A percentile compares a stretch with the other conserved stretches of the same genome.
Conservation (phyloP, 92 coral and sea anemone species). For the Pocillopora grandis region DNA sequence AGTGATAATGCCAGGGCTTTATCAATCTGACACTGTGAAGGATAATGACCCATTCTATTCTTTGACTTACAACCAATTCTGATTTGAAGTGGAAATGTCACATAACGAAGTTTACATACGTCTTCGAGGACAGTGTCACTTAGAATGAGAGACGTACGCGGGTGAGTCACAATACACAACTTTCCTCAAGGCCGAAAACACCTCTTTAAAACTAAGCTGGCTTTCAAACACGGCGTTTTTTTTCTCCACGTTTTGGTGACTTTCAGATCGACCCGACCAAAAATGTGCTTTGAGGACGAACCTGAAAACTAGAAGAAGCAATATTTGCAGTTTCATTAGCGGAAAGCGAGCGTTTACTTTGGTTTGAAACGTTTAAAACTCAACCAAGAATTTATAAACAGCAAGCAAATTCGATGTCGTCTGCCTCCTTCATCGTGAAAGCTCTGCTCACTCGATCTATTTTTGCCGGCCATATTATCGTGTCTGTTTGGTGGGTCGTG, state of each 20-base stretch:
- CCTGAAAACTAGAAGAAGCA: neutral
- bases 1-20: conserved; percentile 16
- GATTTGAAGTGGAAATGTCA: conserved; percentile 31
- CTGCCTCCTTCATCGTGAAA: conserved; percentile 71
- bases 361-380: neutral
- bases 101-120: conserved; percentile 8
- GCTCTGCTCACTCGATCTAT: conserved; percentile 81
- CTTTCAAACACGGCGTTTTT: neutral
- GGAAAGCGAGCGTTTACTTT: neutral
- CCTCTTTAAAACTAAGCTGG: neutral
- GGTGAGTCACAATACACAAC: neutral
- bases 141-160: conserved; percentile 4
- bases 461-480: conserved; percentile 75
- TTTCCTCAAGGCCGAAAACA: conserved; percentile 16
- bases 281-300: neutral
- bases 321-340: neutral
- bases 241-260: neutral
- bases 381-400: neutral
- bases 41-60: conserved; percentile 31
- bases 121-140: conserved; percentile 4
- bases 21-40: conserved; percentile 26
- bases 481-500: conserved; percentile 87
- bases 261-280: neutral
- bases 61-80: conserved; percentile 21
- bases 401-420: conserved; percentile 37